Percentiles rank a stretch among this genome's conserved stretches.
These are phyloP conservation scores for Cyclopterus lumpus DNA, from an alignment of 2,797 vertebrate species.

Conservation along the genomic window DNA sequence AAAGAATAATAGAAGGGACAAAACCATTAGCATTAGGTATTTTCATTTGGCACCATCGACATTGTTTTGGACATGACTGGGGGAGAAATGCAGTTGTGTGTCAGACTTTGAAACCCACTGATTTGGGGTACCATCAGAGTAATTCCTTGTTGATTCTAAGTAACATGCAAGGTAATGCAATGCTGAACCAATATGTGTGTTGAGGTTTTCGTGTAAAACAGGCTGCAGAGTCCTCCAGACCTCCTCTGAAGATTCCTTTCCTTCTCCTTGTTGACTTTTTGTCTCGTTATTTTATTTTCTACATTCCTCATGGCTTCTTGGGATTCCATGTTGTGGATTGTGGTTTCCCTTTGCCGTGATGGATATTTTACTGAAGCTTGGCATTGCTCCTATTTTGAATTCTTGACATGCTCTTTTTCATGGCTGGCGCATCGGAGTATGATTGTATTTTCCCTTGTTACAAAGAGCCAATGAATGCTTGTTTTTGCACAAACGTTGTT, in stretches of 20 bases:
- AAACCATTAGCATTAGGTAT: neutral
- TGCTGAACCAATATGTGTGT: conserved; percentile 21
- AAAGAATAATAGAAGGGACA: neutral
- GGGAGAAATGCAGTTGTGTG: neutral
- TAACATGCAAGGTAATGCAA: neutral
- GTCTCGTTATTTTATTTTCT: conserved; percentile 49
- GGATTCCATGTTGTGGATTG: conserved; percentile 61
- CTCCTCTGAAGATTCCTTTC: conserved; percentile 44
- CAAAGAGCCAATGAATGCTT: conserved; percentile 25
- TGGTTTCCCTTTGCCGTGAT: conserved; percentile 63
- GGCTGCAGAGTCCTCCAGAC: conserved; percentile 24
- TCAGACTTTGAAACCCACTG: neutral
- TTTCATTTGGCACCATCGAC: neutral
- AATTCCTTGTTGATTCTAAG: conserved; percentile 1
- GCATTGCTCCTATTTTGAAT: conserved; percentile 57
- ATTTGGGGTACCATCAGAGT: neutral
- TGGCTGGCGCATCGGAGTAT: conserved; percentile 35
- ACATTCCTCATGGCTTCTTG: conserved; percentile 64
- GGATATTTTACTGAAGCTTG: conserved; percentile 65
- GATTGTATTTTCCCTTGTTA: conserved; percentile 50
- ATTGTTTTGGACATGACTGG: neutral
- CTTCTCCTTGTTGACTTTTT: conserved; percentile 34
- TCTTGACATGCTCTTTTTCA: conserved; percentile 56
- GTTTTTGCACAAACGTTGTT: conserved; percentile 22
- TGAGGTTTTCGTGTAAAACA: conserved; percentile 18